These are phyloP conservation scores for Drosophila tropicalis DNA, from an alignment of 1,140 invertebrate species.

Conservation along the genomic window DNA sequence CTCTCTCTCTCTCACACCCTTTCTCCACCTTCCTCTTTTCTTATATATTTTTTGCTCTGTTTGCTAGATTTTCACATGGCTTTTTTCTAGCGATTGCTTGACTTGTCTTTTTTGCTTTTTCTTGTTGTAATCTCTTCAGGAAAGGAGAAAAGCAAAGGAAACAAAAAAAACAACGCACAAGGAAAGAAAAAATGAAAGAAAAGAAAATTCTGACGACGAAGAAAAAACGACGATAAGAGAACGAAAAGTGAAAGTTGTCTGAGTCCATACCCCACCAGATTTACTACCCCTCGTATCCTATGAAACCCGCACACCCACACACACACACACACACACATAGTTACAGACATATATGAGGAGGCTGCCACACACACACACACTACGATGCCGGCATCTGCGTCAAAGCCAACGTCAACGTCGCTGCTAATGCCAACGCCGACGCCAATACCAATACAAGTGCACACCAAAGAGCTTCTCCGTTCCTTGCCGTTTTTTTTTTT, in stretches of 20 bases:
- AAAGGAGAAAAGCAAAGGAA: too few relatives aligned
- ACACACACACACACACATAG: slow-evolving; percentile 18
- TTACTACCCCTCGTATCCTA: neutral
- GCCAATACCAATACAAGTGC: slow-evolving; percentile 30
- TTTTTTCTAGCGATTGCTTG: slow-evolving; percentile 61
- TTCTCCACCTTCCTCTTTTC: slow-evolving; percentile 10
- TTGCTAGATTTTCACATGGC: slow-evolving; percentile 55
- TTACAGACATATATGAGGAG: slow-evolving; percentile 1
- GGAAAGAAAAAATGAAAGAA: slow-evolving; percentile 3
- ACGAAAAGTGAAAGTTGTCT: slow-evolving; percentile 73
- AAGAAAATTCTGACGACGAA: slow-evolving; percentile 33
- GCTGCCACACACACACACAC: slow-evolving; percentile 17
- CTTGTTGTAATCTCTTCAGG: slow-evolving; percentile 31
- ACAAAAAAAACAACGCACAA: too few relatives aligned
- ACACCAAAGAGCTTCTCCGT: slow-evolving; percentile 17
- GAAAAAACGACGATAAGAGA: slow-evolving; percentile 54
- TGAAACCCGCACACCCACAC: neutral
- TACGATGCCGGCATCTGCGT: slow-evolving; percentile 27
- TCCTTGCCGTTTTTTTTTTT: too few relatives aligned
- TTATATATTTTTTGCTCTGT: slow-evolving; percentile 49
- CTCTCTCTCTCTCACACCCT: neutral
- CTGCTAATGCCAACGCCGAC: slow-evolving; percentile 6
- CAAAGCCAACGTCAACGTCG: slow-evolving; percentile 13
- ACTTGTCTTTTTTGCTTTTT: slow-evolving; percentile 24
- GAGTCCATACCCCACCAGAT: slow-evolving; percentile 39